Evolutionary conservation across 2,888 invertebrate genomes (phyloP), one percentile per base, ranked within the genome.

Genomic region (Brassicogethes aeneus): DNA sequence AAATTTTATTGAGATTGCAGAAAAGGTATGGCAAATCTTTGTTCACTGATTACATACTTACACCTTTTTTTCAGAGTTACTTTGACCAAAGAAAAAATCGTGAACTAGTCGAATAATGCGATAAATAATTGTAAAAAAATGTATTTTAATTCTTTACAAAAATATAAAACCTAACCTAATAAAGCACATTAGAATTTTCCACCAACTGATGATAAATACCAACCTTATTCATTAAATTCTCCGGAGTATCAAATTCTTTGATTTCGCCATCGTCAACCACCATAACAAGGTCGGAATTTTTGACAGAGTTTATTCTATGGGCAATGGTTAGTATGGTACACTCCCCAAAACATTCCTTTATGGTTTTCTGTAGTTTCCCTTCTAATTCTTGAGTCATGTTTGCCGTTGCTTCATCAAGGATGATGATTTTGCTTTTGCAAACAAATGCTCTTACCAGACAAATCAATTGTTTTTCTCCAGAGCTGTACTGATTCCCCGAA

Each of bases 251-350:
- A 29, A 83, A 77, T 65, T 93, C 91, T 1, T 77, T 76, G 59
- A 80, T 73, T 15, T 32, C 77, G 0, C 90, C 90, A 17, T 82
- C 80, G 59, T 87, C 84, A 76, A 90, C 79, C 3, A 88, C 87
- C 48, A 89, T 61, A 39, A 88, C 82, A 66, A 79, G 77, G 68
- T 88, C 85, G 0, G 84, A 85, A 66, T 90, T 88, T 82, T 90
- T 88, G 37, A 90, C 82, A 0, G 89, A 89, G 56, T 89, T 79
- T 3, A 91, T 72, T 34, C 89, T 74, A 66, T 90, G 89, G 16
- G 89, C 89, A 35, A 90, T 85, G 0, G 88, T 88, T 17, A 90
- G 72, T 29, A 89, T 87, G 1, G 87, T 87, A 61, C 86, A 88
- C n/a, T 77, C 71, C 1, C 72, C 72, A 58, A 88, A 89, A 61